Base-by-base conservation (phyloP, 2,113 vertebrate species). In the Aptenodytes patagonicus region DNA sequence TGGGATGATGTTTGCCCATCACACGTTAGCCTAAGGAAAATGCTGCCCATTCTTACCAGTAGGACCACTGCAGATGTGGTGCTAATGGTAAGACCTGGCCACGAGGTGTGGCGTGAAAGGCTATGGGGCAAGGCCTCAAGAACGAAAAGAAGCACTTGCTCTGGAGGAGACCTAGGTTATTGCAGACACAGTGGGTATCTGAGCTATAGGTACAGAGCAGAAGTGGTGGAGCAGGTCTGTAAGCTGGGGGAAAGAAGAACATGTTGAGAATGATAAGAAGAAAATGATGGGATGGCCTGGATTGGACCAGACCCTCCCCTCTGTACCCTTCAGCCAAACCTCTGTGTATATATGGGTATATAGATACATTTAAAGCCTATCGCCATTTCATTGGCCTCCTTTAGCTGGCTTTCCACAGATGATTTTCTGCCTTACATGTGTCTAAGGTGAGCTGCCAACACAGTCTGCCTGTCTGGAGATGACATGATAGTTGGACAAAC, bases 21-120 rank as follows among this genome's bases (percentile, higher is more conserved):
- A 0, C 8, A 1, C 0, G 0, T 36, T 36, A 65, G 32, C 55
- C 40, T 0, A 0, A 29, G 61, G 58, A 31, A 38, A 54, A 1
- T 0, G 0, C 66, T 40, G 72, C 47, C 57, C 9, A 7, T 57
- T 38, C 72, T 34, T 3, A 1, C 21, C 42, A 1, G 66, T 1
- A 15, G 52, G 46, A 32, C 29, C 54, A 4, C 40, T 22, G 91
- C 29, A 4, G 40, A 4, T 20, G 68, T 24, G 29, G 17, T 49
- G 61, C 40, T 7, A 5, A 3, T 13, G 5, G 61, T 31, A 2
- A 38, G 47, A 17, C 8, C 60, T 42, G 51, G 58, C 38, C n/a
- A 10, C 3, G 13, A 2, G 3, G 1, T 17, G 38, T 0, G 5
- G 44, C 22, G 22, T 31, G 19, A 32, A 64, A 29, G 89, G 17